Evolutionary conservation across 2,888 invertebrate species (phyloP).

Genomic region (Himalopsyche tibetana): DNA sequence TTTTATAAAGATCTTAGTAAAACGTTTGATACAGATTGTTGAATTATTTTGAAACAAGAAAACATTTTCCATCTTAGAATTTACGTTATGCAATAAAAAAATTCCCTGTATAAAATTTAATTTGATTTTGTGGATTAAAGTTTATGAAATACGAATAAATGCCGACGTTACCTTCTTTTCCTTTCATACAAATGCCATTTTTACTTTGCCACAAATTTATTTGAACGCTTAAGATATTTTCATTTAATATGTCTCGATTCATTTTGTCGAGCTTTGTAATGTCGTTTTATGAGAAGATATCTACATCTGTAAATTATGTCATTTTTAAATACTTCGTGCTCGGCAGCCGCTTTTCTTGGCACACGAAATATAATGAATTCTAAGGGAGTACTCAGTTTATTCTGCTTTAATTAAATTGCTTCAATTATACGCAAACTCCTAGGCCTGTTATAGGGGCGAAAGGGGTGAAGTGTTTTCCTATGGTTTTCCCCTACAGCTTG

Average conservation of each 20-base stretch:
- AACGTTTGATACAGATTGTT: no score
- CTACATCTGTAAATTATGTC: constrained; percentile 38
- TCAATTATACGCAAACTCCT: constrained; percentile 58
- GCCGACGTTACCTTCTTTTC: neutral
- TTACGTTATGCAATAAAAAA: neutral
- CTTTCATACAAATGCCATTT: neutral
- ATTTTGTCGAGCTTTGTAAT: constrained; percentile 28
- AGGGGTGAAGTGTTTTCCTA: constrained; percentile 54
- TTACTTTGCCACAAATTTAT: constrained; percentile 27
- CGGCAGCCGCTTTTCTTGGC: constrained; percentile 49
- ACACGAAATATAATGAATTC: constrained; percentile 61
- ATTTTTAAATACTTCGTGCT: constrained; percentile 44
- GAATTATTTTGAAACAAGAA: no score
- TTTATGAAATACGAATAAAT: constrained; percentile 17
- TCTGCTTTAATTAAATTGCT: constrained; percentile 65
- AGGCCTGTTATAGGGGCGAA: constrained; percentile 49
- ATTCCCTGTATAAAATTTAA: neutral
- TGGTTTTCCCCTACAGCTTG: constrained; percentile 48
- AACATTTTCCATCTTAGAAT: no score
- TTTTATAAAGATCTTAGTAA: no score
- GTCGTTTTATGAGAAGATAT: constrained; percentile 39
- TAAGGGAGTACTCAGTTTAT: constrained; percentile 61
- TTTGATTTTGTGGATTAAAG: no score
- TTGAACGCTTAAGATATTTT: constrained; percentile 24
- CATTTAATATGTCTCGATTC: constrained; percentile 38